Percentiles rank a stretch among this genome's conserved stretches.
phyloP scores from a whole-genome alignment of 2,888 invertebrate species.

The Drosophila demipolita region DNA sequence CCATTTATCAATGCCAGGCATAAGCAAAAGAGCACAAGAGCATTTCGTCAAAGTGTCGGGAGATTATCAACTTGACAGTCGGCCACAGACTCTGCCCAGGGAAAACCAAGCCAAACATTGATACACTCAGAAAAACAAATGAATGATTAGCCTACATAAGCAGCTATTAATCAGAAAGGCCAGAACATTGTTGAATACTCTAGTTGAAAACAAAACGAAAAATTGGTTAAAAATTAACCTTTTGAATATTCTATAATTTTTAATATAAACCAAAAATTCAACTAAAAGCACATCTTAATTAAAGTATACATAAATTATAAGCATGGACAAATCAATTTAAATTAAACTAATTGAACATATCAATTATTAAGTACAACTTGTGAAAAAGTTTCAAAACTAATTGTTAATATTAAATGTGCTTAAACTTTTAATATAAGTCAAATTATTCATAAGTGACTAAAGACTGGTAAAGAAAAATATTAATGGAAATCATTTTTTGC shows the following conservation, averaged over 20 bases:
- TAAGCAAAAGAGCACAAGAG: conserved; percentile 51
- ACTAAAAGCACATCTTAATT: not conserved
- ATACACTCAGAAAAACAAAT: not conserved
- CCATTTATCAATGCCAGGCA: conserved; percentile 80
- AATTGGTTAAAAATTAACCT: not conserved
- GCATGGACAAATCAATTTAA: not conserved
- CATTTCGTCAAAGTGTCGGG: conserved; percentile 81
- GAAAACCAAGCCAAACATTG: conserved; percentile 6
- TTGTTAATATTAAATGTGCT: not conserved
- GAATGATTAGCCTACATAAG: no score
- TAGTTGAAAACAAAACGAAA: not conserved
- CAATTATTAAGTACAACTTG: not conserved
- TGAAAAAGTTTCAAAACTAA: not conserved
- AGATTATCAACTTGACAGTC: conserved; percentile 76
- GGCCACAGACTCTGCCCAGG: conserved; percentile 23
- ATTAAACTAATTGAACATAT: not conserved
- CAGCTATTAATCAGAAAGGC: not conserved
- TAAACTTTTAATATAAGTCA: not conserved
- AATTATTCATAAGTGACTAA: not conserved
- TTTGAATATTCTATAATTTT: no score
- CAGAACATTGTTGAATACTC: not conserved
- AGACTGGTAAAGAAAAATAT: not conserved
- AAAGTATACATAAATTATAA: not conserved
- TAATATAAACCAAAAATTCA: not conserved
- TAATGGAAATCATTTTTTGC: not conserved